Evolutionary conservation across 2,113 vertebrate genomes (phyloP), one percentile per base, ranked within the genome.

Genomic region (Thamnophis sirtalis): DNA sequence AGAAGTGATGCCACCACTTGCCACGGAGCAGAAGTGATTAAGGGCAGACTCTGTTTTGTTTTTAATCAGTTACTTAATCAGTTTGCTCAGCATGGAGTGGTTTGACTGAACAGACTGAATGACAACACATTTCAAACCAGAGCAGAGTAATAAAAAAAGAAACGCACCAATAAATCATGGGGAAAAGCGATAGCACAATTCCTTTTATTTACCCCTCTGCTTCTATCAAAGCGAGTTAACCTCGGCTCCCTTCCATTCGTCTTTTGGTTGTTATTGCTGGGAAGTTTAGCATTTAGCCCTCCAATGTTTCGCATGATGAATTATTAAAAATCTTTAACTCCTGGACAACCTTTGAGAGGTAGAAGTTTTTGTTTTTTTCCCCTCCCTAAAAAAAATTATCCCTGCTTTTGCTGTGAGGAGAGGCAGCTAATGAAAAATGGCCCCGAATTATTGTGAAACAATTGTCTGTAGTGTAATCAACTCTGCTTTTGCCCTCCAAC

Each of bases 391-490:
- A 98, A 98, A n/a, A 98, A 98, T 98, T 97, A 98, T 97, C 96
- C 95, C 58, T 94, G 92, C 51, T 97, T 98, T 98, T 97, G 98
- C 98, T 98, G 97, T 97, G 96, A 98, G 98, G 97, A 97, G 94
- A 98, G 97, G 97, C 97, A 97, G 97, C 97, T 98, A 98, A 98
- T 98, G 97, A 98, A 98, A 98, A 98, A 98, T 98, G 96, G 97
- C 94, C 96, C 94, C 93, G 98, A 98, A 98, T 98, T 98, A 98
- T 98, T 97, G 98, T 97, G 98, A 97, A 98, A 98, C 98, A 98
- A 98, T 98, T 98, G 98, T 98, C 98, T 98, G 97, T 97, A 98
- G 98, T 98, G 98, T 98, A 98, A 98, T 98, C 98, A 98, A 98
- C 97, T 98, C 98, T 98, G 97, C 97, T 98, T 98, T 96, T 98